Percentiles rank a stretch among this genome's conserved stretches.
phyloP scores from a whole-genome alignment of 2,113 vertebrate genomes.

The Agapornis roseicollis region DNA sequence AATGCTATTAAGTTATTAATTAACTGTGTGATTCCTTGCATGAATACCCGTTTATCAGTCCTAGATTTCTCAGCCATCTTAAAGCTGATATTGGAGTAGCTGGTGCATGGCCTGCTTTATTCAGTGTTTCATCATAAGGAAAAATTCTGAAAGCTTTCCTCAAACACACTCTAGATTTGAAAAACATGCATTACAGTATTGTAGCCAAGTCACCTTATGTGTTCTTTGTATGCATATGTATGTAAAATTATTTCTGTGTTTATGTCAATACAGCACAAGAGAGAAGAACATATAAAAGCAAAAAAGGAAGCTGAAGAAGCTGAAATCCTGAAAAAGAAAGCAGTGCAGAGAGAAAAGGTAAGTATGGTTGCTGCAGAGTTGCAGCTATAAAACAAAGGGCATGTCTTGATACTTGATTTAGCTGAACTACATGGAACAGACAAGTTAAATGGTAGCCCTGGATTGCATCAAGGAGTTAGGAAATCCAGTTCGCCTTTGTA shows the following conservation, averaged over 20 bases:
- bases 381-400: neutral
- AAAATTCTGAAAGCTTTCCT: neutral
- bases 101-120: neutral
- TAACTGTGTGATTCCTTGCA: neutral
- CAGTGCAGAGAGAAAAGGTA: conserved; percentile 83
- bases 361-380: neutral
- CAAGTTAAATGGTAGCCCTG: neutral
- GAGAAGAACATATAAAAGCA: conserved; percentile 70
- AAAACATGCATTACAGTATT: neutral
- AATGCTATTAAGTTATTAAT: neutral
- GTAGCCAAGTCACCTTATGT: neutral
- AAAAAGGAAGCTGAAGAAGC: conserved; percentile 81
- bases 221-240: neutral
- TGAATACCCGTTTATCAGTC: neutral
- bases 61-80: neutral
- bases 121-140: neutral
- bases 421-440: neutral
- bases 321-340: conserved; percentile 75
- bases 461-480: neutral
- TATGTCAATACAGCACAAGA: conserved; percentile 69
- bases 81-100: neutral
- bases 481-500: neutral
- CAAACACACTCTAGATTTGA: neutral
- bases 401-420: neutral
- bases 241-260: neutral